Evolutionary conservation across 1,140 invertebrate species (phyloP).

Genomic region (Eupristina koningsbergeri): DNA sequence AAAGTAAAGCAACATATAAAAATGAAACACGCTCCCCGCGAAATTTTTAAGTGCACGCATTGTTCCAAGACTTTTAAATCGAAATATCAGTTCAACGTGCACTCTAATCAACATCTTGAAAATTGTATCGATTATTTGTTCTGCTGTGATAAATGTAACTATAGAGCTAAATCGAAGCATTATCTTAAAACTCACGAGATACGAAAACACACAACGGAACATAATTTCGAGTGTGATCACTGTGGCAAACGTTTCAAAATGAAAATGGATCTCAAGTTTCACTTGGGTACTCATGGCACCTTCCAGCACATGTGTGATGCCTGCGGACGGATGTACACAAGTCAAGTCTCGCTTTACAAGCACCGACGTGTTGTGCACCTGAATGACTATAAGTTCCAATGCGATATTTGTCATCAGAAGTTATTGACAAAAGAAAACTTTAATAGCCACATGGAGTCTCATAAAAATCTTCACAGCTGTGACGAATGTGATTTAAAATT

Average conservation of each 20-base stretch:
- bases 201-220: conserved; percentile 64
- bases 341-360: conserved; percentile 57
- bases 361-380: conserved; percentile 57
- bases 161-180: conserved; percentile 52
- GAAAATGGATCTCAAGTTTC: conserved; percentile 67
- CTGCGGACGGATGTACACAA: conserved; percentile 59
- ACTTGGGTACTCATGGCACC: conserved; percentile 62
- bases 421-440: conserved; percentile 56
- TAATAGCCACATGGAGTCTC: conserved; percentile 60
- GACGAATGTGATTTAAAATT: conserved; percentile 83
- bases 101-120: conserved; percentile 25
- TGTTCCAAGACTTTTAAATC: conserved; percentile 52
- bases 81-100: conserved; percentile 32
- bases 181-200: conserved; percentile 57
- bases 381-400: conserved; percentile 58
- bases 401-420: conserved; percentile 57
- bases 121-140: conserved; percentile 47
- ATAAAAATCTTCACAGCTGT: conserved; percentile 76
- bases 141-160: conserved; percentile 59
- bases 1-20: conserved; percentile 68
- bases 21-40: conserved; percentile 41
- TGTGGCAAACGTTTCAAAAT: conserved; percentile 72
- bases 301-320: conserved; percentile 61
- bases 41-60: conserved; percentile 48
- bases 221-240: conserved; percentile 70